These are phyloP conservation scores for Anadara kagoshimensis DNA, from an alignment of 1,140 invertebrate species.

Conservation along the genomic window DNA sequence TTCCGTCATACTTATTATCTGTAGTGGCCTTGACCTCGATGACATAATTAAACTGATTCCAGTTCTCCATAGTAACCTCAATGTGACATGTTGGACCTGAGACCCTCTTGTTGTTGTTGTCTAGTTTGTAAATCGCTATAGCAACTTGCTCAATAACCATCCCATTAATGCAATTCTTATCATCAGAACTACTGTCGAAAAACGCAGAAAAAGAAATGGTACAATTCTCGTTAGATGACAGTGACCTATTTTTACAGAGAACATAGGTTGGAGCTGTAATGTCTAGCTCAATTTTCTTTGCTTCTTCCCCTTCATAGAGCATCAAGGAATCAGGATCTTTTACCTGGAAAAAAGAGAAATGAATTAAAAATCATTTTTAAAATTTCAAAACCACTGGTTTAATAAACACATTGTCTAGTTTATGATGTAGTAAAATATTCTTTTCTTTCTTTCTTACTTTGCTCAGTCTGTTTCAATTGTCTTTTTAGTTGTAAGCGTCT, in stretches of 20 bases:
- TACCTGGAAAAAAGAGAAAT: conserved; percentile 10
- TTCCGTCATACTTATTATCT: conserved; percentile 52
- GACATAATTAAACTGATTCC: conserved; percentile 33
- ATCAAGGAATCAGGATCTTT: conserved; percentile 29
- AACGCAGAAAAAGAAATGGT: conserved; percentile 6
- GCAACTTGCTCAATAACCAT: conserved; percentile 34
- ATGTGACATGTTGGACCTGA: conserved; percentile 30
- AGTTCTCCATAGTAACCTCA: conserved; percentile 42
- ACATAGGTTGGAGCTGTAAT: conserved; percentile 57
- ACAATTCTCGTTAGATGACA: conserved; percentile 28
- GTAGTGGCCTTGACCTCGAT: conserved; percentile 43
- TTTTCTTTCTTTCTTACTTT: neutral
- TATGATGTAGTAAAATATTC: no score
- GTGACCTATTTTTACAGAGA: conserved; percentile 37
- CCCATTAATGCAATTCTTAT: conserved; percentile 31
- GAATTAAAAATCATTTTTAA: neutral
- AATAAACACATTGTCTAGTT: neutral
- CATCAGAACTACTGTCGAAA: conserved; percentile 8
- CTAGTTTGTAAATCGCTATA: conserved; percentile 10
- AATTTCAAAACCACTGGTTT: neutral
- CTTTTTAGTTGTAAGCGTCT: no score
- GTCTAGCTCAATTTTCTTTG: conserved; percentile 28
- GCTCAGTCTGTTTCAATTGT: no score
- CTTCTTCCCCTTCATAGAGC: conserved; percentile 34
- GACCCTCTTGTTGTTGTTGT: neutral